Conservation (phyloP, 2,113 vertebrate species). For the Ginglymostoma cirratum region DNA sequence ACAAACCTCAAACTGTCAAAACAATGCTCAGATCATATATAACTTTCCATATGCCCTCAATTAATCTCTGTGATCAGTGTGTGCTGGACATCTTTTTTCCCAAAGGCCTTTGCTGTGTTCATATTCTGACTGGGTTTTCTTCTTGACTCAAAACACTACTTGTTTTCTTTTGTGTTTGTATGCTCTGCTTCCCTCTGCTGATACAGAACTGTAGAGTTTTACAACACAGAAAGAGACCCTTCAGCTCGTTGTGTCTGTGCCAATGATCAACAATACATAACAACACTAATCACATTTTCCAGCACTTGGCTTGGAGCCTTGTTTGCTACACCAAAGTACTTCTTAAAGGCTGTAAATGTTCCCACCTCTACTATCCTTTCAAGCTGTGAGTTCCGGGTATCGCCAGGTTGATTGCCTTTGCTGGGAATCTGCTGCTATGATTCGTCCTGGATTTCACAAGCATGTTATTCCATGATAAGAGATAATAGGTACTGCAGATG, state of each 20-base stretch:
- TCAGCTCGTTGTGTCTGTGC: too few species aligned
- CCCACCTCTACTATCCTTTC: too few species aligned
- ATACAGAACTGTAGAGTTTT: too few species aligned
- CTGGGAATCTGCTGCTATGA: neutral
- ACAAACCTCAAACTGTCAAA: constrained; percentile 36
- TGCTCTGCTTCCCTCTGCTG: neutral
- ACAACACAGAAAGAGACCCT: too few species aligned
- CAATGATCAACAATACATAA: too few species aligned
- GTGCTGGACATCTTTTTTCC: neutral
- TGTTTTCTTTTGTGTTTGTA: neutral
- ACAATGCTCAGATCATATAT: constrained; percentile 17
- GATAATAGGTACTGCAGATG: too few species aligned
- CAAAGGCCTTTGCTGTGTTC: neutral
- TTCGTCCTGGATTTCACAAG: neutral
- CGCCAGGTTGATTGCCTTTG: neutral
- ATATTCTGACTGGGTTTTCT: neutral
- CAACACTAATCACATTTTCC: too few species aligned
- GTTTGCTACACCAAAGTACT: too few species aligned
- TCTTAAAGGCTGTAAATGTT: too few species aligned
- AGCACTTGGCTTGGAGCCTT: too few species aligned
- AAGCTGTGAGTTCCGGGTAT: too few species aligned
- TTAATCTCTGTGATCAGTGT: neutral
- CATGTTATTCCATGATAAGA: neutral
- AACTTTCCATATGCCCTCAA: neutral
- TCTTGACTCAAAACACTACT: neutral